These are phyloP conservation scores for Tupaia chinensis DNA, from an alignment of 2,113 vertebrate species.

Conservation along the genomic window DNA sequence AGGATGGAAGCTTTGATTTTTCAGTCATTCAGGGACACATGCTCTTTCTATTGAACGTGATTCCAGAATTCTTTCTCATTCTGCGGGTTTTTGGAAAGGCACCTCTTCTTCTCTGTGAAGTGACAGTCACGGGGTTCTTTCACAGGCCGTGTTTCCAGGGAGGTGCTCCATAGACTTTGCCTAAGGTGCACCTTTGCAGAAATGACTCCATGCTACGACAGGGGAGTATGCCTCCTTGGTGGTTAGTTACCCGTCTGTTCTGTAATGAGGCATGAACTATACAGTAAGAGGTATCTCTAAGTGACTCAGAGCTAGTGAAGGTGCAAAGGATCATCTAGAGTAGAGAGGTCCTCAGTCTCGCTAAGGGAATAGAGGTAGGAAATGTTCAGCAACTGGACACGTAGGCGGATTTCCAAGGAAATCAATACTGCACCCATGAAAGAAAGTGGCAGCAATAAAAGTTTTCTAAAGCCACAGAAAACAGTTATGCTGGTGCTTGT, in stretches of 20 bases:
- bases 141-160: neutral
- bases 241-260: neutral
- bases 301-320: neutral
- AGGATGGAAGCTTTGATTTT: neutral
- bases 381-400: neutral
- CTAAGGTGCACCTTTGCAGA: neutral
- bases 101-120: neutral
- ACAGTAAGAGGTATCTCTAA: neutral
- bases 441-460: neutral
- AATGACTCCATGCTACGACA: neutral
- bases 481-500: neutral
- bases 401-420: constrained; percentile 8
- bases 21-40: neutral
- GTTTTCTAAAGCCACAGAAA: neutral
- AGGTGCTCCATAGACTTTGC: neutral
- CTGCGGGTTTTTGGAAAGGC: neutral
- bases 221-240: neutral
- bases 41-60: neutral
- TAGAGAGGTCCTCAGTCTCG: neutral
- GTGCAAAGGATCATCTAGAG: neutral
- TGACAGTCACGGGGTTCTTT: neutral
- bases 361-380: neutral
- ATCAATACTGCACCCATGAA: neutral
- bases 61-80: neutral
- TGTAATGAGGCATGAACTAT: neutral